Percentiles rank a stretch among this genome's conserved stretches.
Conservation (phyloP, 2,113 vertebrate genomes). For the Rousettus leschenaultii region DNA sequence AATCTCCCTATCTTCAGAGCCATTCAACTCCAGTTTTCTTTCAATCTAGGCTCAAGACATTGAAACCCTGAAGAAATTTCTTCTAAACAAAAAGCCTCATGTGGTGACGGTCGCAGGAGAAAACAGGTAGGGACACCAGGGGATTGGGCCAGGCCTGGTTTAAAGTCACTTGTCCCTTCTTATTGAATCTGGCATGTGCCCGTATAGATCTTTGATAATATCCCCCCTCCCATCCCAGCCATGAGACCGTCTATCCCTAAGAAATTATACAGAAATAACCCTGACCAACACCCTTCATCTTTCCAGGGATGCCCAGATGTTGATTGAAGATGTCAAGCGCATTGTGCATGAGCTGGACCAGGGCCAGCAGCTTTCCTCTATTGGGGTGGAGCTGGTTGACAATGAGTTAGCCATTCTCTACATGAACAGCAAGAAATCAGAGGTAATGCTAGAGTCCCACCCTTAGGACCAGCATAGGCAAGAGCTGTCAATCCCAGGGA, state of each 20-base stretch:
- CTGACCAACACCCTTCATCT: slow-evolving; percentile 34
- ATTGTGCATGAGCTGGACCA: slow-evolving; percentile 95
- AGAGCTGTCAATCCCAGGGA: neutral
- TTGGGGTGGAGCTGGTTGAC: slow-evolving; percentile 96
- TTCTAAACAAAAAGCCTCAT: slow-evolving; percentile 96
- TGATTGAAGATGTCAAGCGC: slow-evolving; percentile 98
- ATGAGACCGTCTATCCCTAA: neutral
- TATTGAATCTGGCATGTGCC: neutral
- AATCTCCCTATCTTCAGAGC: neutral
- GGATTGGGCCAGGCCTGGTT: neutral
- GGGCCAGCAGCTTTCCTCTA: slow-evolving; percentile 91
- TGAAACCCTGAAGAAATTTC: slow-evolving; percentile 96
- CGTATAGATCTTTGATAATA: neutral
- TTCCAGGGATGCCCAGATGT: slow-evolving; percentile 95
- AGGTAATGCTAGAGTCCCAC: slow-evolving; percentile 83
- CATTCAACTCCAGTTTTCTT: slow-evolving; percentile 16
- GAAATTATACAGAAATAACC: neutral
- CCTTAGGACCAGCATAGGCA: neutral
- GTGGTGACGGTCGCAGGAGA: slow-evolving; percentile 95
- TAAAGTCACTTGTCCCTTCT: neutral
- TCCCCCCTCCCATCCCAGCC: neutral
- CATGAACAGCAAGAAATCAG: slow-evolving; percentile 99
- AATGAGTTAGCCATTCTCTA: slow-evolving; percentile 96
- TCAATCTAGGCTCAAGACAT: slow-evolving; percentile 90
- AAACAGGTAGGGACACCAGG: slow-evolving; percentile 85